A percentile compares a stretch with the other conserved stretches of the same genome.
Evolutionary conservation across 2,113 vertebrate genomes (phyloP).

Genomic region (Sturnira hondurensis): DNA sequence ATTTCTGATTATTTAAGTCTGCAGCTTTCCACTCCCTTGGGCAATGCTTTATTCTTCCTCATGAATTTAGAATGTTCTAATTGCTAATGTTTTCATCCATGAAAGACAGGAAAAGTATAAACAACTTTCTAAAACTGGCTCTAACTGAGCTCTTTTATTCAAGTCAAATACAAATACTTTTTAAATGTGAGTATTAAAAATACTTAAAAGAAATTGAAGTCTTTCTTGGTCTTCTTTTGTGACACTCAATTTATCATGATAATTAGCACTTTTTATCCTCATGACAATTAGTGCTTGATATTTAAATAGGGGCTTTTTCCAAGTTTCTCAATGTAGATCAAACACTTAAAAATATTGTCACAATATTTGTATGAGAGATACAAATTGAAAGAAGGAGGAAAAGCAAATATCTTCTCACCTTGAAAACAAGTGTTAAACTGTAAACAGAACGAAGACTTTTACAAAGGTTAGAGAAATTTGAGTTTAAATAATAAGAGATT

Average conservation of each 20-base stretch:
- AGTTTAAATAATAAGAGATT: background rate
- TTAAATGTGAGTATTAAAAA: constrained; percentile 1
- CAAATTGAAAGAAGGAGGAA: background rate
- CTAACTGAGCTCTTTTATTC: background rate
- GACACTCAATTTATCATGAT: background rate
- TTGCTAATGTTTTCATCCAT: background rate
- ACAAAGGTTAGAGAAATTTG: background rate
- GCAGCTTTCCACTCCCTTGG: background rate
- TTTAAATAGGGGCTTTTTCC: background rate
- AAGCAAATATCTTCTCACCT: background rate
- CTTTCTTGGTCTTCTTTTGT: constrained; percentile 3
- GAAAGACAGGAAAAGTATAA: background rate
- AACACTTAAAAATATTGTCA: background rate
- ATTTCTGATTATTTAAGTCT: background rate
- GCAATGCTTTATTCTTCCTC: background rate
- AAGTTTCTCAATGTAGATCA: background rate
- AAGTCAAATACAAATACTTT: background rate
- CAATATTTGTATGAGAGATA: background rate
- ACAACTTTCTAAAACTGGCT: background rate
- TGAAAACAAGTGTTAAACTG: background rate
- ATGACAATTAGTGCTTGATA: background rate
- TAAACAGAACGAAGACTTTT: background rate
- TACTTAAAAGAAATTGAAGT: background rate
- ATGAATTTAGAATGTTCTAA: background rate
- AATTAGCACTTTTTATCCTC: background rate